Evolutionary conservation across 2,888 invertebrate species (phyloP).

Genomic region (Lomographa bimaculata): DNA sequence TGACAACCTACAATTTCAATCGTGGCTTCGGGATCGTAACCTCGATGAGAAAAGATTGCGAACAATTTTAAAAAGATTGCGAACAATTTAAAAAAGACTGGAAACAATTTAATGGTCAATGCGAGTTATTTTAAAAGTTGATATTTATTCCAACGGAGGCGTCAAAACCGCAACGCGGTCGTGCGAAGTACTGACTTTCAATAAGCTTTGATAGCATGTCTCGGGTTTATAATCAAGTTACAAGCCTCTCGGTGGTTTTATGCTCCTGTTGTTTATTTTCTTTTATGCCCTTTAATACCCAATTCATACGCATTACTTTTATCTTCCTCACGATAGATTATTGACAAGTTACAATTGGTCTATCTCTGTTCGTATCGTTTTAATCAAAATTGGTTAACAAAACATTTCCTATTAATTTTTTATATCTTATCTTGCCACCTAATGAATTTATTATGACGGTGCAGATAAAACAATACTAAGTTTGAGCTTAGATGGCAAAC

Average conservation of each 20-base stretch:
- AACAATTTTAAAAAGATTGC: slow-evolving; percentile 27
- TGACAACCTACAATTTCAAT: slow-evolving; percentile 2
- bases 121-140: no score
- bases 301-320: no score
- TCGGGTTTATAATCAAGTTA: slow-evolving; percentile 32
- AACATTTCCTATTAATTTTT: slow-evolving; percentile 17
- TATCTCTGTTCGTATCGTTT: slow-evolving; percentile 5
- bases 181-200: slow-evolving; percentile 31
- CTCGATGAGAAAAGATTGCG: slow-evolving; percentile 16
- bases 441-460: slow-evolving; percentile 23
- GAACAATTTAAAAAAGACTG: no score
- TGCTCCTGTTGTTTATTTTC: slow-evolving; percentile 24
- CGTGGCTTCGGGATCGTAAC: slow-evolving; percentile 4
- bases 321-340: background rate
- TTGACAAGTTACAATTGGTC: background rate
- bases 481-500: slow-evolving; percentile 23
- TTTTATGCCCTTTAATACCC: no score
- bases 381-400: slow-evolving; percentile 18
- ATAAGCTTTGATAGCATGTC: slow-evolving; percentile 33
- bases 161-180: slow-evolving; percentile 38
- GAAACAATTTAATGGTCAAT: no score
- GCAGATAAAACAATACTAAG: slow-evolving; percentile 20
- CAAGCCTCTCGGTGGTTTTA: slow-evolving; percentile 26
- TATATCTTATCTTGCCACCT: slow-evolving; percentile 17
- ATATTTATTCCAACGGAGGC: no score